These are phyloP conservation scores for Hemiprocne comata DNA, from an alignment of 2,113 vertebrate genomes.

Conservation along the genomic window DNA sequence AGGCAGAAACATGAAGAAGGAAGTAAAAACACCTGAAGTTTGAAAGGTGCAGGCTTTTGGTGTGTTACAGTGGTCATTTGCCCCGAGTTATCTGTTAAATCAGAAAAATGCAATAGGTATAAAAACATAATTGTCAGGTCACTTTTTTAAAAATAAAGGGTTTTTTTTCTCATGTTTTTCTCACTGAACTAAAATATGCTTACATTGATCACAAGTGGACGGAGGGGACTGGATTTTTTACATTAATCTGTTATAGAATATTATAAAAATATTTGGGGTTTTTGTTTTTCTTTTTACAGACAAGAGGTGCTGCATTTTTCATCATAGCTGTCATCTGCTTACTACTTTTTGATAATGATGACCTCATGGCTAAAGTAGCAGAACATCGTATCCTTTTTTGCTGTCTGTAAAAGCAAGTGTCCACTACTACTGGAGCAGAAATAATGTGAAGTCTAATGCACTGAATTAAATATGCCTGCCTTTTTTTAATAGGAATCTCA, in stretches of 20 bases:
- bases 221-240: neutral
- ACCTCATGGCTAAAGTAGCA: constrained; percentile 98
- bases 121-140: neutral
- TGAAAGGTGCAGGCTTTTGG: neutral
- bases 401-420: neutral
- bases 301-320: constrained; percentile 94
- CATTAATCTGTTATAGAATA: neutral
- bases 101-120: neutral
- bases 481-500: neutral
- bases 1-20: neutral
- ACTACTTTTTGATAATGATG: constrained; percentile 96
- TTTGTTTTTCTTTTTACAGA: constrained; percentile 74
- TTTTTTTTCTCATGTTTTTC: neutral
- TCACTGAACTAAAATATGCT: neutral
- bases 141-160: neutral
- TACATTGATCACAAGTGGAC: neutral
- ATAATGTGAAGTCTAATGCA: neutral
- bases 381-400: constrained; percentile 97
- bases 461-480: neutral
- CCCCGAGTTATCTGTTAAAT: neutral
- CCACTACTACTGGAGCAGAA: neutral
- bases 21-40: neutral
- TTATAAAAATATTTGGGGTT: neutral
- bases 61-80: neutral
- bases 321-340: constrained; percentile 96